Percentiles rank a stretch among this genome's conserved stretches.
Evolutionary conservation across 2,888 invertebrate genomes (phyloP).

Genomic region (Pomacea canaliculata): DNA sequence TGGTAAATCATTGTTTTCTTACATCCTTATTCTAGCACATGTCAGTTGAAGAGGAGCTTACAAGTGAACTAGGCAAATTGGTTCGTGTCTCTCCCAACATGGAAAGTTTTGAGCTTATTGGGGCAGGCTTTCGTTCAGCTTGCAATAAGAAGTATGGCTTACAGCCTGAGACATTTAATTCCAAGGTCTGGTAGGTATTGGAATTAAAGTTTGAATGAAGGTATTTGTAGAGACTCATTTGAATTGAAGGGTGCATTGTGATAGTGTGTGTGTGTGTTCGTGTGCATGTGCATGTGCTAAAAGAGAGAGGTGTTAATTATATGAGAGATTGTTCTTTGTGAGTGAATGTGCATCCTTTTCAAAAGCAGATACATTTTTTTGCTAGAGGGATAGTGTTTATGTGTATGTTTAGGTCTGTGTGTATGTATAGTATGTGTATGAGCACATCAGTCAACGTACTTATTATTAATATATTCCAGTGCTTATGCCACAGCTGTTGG

Average conservation of each 20-base stretch:
- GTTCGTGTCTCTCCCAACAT: conserved; percentile 44
- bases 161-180: conserved; percentile 35
- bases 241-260: no score
- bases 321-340: not conserved
- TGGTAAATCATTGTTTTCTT: no score
- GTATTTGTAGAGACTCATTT: no score
- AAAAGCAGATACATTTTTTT: no score
- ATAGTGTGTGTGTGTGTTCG: not conserved
- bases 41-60: conserved; percentile 10
- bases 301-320: not conserved
- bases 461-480: conserved; percentile 31
- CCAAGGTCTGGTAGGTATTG: conserved; percentile 34
- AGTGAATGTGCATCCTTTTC: not conserved
- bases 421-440: no score
- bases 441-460: no score
- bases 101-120: conserved; percentile 49
- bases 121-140: conserved; percentile 41
- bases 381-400: no score
- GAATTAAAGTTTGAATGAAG: not conserved
- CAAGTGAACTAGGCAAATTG: conserved; percentile 30
- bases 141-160: conserved; percentile 43
- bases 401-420: no score
- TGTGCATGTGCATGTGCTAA: not conserved
- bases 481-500: conserved; percentile 40
- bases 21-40: not conserved